These are phyloP conservation scores for Pangasius sanitwongsei DNA, from an alignment of 2,797 vertebrate genomes.

Conservation along the genomic window DNA sequence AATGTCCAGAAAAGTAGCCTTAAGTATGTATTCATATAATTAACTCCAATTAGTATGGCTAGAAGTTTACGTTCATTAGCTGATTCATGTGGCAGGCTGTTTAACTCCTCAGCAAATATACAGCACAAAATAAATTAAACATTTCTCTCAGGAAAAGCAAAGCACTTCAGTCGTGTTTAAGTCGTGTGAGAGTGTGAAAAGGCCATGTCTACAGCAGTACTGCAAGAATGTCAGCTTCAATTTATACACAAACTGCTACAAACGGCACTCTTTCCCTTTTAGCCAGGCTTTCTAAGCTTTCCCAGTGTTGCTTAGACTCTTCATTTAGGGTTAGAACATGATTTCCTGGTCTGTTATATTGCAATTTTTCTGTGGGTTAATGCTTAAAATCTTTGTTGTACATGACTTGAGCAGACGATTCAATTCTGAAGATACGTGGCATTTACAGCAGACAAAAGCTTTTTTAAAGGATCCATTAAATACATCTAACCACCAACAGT, in stretches of 20 bases:
- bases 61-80: neutral
- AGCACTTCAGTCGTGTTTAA: neutral
- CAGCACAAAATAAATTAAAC: neutral
- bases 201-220: neutral
- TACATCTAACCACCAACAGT: neutral
- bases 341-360: neutral
- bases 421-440: neutral
- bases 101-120: neutral
- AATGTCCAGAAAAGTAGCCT: neutral
- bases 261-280: too few species aligned
- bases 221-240: neutral
- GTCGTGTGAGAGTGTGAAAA: neutral
- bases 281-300: neutral
- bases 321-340: neutral
- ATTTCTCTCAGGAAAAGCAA: neutral
- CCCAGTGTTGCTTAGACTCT: neutral
- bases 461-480: neutral
- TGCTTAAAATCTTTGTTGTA: neutral
- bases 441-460: neutral
- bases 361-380: neutral
- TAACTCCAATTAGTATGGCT: neutral
- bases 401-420: neutral
- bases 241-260: neutral
- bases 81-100: neutral
- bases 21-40: too few species aligned